Percentiles rank a stretch among this genome's conserved stretches.
phyloP scores from a whole-genome alignment of 2,888 invertebrate genomes.

The Nematopogon swammerdamellus region DNA sequence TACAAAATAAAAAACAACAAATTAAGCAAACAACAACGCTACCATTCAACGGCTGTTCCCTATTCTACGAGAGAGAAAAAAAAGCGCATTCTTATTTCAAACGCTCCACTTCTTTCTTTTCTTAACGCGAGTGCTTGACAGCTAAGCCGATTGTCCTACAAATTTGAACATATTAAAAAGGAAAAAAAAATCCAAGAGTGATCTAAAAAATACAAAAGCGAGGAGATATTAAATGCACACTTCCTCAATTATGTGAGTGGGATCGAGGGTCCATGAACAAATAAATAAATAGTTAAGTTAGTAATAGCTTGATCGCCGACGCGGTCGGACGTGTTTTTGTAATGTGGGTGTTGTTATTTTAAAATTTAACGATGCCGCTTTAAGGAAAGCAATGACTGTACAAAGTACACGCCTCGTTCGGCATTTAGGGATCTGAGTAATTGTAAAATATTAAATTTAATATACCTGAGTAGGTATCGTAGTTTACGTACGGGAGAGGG shows the following conservation, averaged over 20 bases:
- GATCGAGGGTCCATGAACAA: constrained; percentile 18
- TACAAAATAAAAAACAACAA: too few relatives aligned
- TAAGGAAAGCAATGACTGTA: neutral
- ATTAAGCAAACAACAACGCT: too few relatives aligned
- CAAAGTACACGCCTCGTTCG: too few relatives aligned
- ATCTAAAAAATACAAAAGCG: constrained; percentile 20
- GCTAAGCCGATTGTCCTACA: constrained; percentile 18
- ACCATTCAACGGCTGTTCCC: too few relatives aligned
- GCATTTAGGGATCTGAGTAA: too few relatives aligned
- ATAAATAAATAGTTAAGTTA: constrained; percentile 26
- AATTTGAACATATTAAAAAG: constrained; percentile 19
- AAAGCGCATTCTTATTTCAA: constrained; percentile 9
- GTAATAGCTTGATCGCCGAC: constrained; percentile 10
- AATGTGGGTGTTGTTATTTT: neutral
- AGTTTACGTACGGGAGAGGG: too few relatives aligned
- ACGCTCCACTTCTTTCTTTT: constrained; percentile 8
- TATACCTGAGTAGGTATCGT: too few relatives aligned
- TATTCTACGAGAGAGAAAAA: too few relatives aligned
- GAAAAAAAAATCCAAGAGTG: neutral
- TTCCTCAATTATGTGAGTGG: constrained; percentile 37
- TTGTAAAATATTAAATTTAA: too few relatives aligned
- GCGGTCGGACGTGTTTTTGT: constrained; percentile 3
- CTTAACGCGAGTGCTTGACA: constrained; percentile 9
- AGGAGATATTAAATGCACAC: constrained; percentile 23
- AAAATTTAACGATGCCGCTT: neutral